Percentiles rank a stretch among this genome's conserved stretches.
These are phyloP conservation scores for Clunio marinus DNA, from an alignment of 2,888 invertebrate species.

Conservation along the genomic window DNA sequence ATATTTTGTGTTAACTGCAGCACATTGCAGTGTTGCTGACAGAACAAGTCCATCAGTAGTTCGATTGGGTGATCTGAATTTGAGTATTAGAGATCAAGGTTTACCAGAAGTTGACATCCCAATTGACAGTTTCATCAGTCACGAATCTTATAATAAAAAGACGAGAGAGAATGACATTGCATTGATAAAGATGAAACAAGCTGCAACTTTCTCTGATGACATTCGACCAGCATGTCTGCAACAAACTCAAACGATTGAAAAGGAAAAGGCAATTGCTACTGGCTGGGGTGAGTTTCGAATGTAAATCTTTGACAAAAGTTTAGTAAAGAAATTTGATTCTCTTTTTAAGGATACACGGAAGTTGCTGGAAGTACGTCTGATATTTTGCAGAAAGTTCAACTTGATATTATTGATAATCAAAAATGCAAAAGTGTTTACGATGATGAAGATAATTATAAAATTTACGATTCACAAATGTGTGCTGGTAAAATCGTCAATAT, in stretches of 20 bases:
- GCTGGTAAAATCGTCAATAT: slow-evolving; percentile 43
- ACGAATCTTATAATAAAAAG: background rate
- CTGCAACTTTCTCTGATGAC: background rate
- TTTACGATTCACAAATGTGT: slow-evolving; percentile 45
- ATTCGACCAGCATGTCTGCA: slow-evolving; percentile 13
- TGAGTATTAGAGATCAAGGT: background rate
- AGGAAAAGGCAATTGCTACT: background rate
- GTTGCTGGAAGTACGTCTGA: slow-evolving; percentile 46
- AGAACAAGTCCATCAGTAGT: slow-evolving; percentile 42
- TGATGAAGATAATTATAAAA: slow-evolving; percentile 46
- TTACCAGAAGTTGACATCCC: slow-evolving; percentile 36
- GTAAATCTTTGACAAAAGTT: background rate
- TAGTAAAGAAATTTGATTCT: background rate
- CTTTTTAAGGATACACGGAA: slow-evolving; percentile 43
- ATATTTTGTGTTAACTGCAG: slow-evolving; percentile 57
- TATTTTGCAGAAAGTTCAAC: slow-evolving; percentile 48
- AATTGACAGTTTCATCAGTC: background rate
- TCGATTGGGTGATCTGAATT: background rate
- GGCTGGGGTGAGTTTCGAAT: background rate
- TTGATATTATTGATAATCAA: slow-evolving; percentile 46
- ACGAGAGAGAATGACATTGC: slow-evolving; percentile 22
- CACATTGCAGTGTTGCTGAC: slow-evolving; percentile 52
- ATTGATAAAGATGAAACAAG: background rate
- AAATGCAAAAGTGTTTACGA: slow-evolving; percentile 46
- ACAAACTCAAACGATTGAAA: too few relatives aligned